Base-by-base conservation (phyloP, 2,888 invertebrate species). In the Andrena trimmerana region DNA sequence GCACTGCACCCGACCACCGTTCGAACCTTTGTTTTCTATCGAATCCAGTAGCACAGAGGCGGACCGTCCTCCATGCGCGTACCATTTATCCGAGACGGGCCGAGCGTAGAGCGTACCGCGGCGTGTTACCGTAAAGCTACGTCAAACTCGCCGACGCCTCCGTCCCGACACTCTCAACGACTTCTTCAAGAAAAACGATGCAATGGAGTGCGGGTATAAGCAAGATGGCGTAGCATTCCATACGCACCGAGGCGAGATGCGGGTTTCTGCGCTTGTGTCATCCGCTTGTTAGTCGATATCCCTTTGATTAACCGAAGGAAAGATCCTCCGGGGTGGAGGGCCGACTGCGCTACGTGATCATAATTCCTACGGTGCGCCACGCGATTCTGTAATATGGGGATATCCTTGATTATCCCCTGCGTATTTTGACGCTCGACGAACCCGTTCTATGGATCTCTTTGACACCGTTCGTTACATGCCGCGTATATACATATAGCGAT, bases 401-500 rank as follows among this genome's bases (percentile, higher is more conserved):
- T 84, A 81, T 71, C 13, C 50, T 68, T 68, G n/a, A 31, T 62
- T 84, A 81, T 84, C 81, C 76, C 73, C 77, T 81, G 78, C 78
- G 74, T 81, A 81, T 85, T 85, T 84, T 71, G 75, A 84, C 72
- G 78, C 52, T 50, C 57, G 33, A 71, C 62, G 63, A 69, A 69
- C 48, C 16, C 54, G 27, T 77, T 63, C 57, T 57, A 72, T 62
- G 42, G 33, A 71, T 72, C 76, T 76, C 73, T 79, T 84, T 85
- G 71, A 75, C 82, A 84, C 48, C 78, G 80, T 84, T 82, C 78
- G 78, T 85, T 81, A 82, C 82, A 84, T 83, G 77, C 67, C 69
- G 67, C 66, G 74, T 90, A 90, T 90, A 88, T 89, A 90, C 89
- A 88, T 89, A 89, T 86, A 89, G 88, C 73, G 67, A 68, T 74